Percentiles rank a stretch among this genome's conserved stretches.
These are phyloP conservation scores for Anas acuta DNA, from an alignment of 2,797 vertebrate species.

Conservation along the genomic window DNA sequence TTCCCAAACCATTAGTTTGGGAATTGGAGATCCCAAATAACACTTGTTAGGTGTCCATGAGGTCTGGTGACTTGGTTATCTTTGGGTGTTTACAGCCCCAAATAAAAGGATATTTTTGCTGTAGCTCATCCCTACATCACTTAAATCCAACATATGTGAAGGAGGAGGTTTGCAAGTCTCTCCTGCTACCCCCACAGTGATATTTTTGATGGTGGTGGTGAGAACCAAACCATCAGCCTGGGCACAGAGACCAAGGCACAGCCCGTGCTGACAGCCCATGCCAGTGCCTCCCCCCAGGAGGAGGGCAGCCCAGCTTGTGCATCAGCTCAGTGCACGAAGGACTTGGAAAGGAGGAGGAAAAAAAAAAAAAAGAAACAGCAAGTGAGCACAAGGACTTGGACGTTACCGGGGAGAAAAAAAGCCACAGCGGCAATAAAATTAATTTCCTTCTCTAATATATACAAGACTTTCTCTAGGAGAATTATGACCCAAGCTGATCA, in stretches of 20 bases:
- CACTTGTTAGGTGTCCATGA: accelerated
- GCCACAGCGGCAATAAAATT: slow-evolving; percentile 82
- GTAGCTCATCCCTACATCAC: accelerated
- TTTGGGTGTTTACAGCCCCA: not conserved
- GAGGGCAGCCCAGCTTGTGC: not conserved
- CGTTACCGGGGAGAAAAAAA: slow-evolving; percentile 3
- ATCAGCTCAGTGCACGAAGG: not conserved
- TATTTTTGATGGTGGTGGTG: not conserved
- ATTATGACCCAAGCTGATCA: slow-evolving; percentile 91
- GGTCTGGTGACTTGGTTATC: not conserved
- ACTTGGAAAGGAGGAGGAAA: not conserved
- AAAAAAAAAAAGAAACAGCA: too few relatives aligned
- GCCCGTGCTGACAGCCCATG: not conserved
- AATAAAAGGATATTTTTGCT: not conserved
- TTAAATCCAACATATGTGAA: not conserved
- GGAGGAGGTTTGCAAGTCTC: not conserved
- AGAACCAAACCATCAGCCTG: not conserved
- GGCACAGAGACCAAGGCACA: not conserved
- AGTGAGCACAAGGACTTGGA: slow-evolving; percentile 11
- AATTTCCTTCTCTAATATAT: slow-evolving; percentile 90
- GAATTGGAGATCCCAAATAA: not conserved
- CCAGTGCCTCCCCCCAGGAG: not conserved
- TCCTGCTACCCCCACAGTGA: not conserved
- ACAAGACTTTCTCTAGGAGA: slow-evolving; percentile 86
- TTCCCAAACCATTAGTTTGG: not conserved